Evolutionary conservation across 2,113 vertebrate genomes (phyloP).

Genomic region (Terrapene triunguis): DNA sequence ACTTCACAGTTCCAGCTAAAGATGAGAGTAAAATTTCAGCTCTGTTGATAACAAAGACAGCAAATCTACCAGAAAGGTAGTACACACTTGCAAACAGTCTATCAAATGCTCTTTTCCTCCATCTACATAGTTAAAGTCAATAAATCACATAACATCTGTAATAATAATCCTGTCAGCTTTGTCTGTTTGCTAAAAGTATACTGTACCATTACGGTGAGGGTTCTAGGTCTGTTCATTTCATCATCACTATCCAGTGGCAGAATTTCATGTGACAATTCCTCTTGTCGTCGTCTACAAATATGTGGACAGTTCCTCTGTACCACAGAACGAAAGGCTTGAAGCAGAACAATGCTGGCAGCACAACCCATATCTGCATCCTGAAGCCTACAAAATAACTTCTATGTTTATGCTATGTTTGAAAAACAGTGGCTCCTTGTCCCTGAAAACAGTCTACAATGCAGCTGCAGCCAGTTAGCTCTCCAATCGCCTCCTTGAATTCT

Average conservation of each 20-base stretch:
- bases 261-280: slow-evolving; percentile 91
- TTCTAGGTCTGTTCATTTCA: slow-evolving; percentile 89
- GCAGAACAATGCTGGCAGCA: slow-evolving; percentile 94
- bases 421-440: slow-evolving; percentile 95
- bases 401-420: slow-evolving; percentile 86
- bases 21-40: slow-evolving; percentile 30
- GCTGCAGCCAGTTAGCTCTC: slow-evolving; percentile 90
- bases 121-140: neutral
- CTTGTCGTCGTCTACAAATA: slow-evolving; percentile 89
- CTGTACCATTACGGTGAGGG: slow-evolving; percentile 94
- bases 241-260: slow-evolving; percentile 89
- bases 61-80: slow-evolving; percentile 26
- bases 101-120: neutral
- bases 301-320: slow-evolving; percentile 94
- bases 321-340: slow-evolving; percentile 92
- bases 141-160: slow-evolving; percentile 12
- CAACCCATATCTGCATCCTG: slow-evolving; percentile 96
- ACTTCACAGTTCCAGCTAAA: slow-evolving; percentile 3
- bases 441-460: slow-evolving; percentile 90
- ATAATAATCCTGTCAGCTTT: slow-evolving; percentile 19
- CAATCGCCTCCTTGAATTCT: slow-evolving; percentile 88
- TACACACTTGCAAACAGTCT: slow-evolving; percentile 8
- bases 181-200: slow-evolving; percentile 43
- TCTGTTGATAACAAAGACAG: slow-evolving; percentile 1
- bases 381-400: slow-evolving; percentile 88